Evolutionary conservation across 2,888 invertebrate genomes (phyloP).

Genomic region (Thereva nobilitata): DNA sequence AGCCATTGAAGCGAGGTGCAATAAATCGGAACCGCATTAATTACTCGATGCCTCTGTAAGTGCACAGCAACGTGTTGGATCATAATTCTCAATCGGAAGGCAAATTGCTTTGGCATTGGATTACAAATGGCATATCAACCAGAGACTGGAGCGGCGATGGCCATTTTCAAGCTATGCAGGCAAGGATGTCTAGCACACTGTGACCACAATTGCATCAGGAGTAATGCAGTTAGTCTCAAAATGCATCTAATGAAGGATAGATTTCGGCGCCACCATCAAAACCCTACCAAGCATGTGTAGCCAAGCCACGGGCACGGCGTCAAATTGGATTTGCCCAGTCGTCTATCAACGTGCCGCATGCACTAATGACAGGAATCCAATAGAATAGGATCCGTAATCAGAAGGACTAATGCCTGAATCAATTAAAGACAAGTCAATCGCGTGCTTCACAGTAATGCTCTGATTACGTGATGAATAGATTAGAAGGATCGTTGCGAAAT

Average conservation of each 20-base stretch:
- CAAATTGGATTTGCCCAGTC: constrained; percentile 36
- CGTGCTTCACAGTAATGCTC: constrained; percentile 1
- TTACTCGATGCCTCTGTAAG: constrained; percentile 22
- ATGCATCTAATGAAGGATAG: constrained; percentile 36
- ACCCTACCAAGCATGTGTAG: not conserved
- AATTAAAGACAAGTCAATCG: constrained; percentile 38
- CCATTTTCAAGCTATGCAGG: not conserved
- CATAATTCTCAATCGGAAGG: constrained; percentile 32
- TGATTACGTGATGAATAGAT: constrained; percentile 35
- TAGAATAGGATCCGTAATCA: constrained; percentile 27
- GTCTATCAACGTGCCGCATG: constrained; percentile 32
- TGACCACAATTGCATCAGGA: constrained; percentile 31
- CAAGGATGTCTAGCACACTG: not conserved
- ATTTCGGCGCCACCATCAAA: constrained; percentile 27
- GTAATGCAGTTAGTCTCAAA: constrained; percentile 25
- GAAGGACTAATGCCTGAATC: constrained; percentile 32
- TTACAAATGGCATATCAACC: constrained; percentile 24
- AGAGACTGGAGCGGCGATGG: not conserved
- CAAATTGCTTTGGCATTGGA: constrained; percentile 36
- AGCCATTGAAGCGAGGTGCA: constrained; percentile 5
- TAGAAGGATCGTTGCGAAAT: constrained; percentile 26
- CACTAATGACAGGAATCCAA: constrained; percentile 36
- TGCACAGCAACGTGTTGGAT: constrained; percentile 24
- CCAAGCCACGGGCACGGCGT: constrained; percentile 1
- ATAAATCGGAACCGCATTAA: constrained; percentile 28